Percentiles rank a stretch among this genome's conserved stretches.
Conservation (phyloP, 2,797 vertebrate species). For the Steatocranus sp. region DNA sequence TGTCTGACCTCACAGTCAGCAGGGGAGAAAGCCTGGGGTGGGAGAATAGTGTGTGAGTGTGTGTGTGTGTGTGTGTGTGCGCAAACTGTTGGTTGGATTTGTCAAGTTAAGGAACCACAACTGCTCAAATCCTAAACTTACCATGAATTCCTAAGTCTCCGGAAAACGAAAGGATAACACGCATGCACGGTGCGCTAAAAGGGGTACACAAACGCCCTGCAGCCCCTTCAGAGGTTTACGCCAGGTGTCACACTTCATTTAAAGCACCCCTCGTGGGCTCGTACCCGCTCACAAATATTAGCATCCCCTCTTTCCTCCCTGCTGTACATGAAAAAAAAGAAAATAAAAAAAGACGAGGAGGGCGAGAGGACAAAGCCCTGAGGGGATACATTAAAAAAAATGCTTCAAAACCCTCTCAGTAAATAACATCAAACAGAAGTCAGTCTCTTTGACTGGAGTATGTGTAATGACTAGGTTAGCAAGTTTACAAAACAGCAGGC, state of each 20-base stretch:
- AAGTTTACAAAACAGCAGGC: conserved; percentile 61
- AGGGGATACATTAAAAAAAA: conserved; percentile 52
- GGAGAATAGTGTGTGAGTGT: neutral
- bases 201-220: conserved; percentile 4
- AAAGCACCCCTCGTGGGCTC: conserved; percentile 52
- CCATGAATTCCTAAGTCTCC: conserved; percentile 15
- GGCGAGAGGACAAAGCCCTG: conserved; percentile 45
- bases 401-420: conserved; percentile 53
- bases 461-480: conserved; percentile 44
- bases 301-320: conserved; percentile 22
- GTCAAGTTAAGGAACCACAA: conserved; percentile 41
- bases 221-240: conserved; percentile 54
- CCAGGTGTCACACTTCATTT: conserved; percentile 74
- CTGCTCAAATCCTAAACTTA: conserved; percentile 28
- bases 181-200: neutral
- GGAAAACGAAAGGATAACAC: conserved; percentile 22
- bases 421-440: conserved; percentile 67
- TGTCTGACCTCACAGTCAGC: conserved; percentile 75
- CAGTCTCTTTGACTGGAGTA: conserved; percentile 49
- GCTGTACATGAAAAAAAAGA: conserved; percentile 14
- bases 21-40: conserved; percentile 42
- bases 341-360: conserved; percentile 28
- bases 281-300: conserved; percentile 28
- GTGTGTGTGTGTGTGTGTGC: neutral
- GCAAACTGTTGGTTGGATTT: conserved; percentile 29